Conservation (phyloP, 1,140 invertebrate genomes). For the Hycleus cichorii region DNA sequence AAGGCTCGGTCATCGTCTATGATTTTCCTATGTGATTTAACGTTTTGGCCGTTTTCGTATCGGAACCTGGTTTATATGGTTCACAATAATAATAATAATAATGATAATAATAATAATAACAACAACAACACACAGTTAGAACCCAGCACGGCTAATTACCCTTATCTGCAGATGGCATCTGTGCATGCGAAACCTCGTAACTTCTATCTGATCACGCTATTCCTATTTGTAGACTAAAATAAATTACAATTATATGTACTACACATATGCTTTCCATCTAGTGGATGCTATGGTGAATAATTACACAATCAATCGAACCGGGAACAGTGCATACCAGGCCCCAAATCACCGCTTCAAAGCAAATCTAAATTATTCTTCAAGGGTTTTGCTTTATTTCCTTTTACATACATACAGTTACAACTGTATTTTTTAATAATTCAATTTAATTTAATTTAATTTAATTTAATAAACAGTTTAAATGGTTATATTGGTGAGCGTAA, state of each 20-base stretch:
- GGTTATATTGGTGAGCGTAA: too few species aligned
- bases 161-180: conserved; percentile 29
- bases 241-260: conserved; percentile 27
- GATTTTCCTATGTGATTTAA: conserved; percentile 4
- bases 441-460: too few species aligned
- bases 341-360: too few species aligned
- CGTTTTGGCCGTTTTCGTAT: conserved; percentile 10
- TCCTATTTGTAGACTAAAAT: conserved; percentile 30
- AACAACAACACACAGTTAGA: conserved; percentile 21
- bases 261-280: conserved; percentile 15
- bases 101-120: too few species aligned
- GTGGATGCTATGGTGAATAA: conserved; percentile 11
- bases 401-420: too few species aligned
- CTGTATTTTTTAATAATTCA: too few species aligned
- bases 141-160: conserved; percentile 26
- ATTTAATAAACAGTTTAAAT: too few species aligned
- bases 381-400: too few species aligned
- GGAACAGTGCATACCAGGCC: too few species aligned
- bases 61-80: conserved; percentile 14
- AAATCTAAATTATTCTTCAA: too few species aligned
- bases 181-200: conserved; percentile 27
- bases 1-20: conserved; percentile 11
- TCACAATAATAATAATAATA: neutral
- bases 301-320: conserved; percentile 7
- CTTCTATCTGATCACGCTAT: conserved; percentile 29